Evolutionary conservation across 2,797 vertebrate genomes (phyloP).

Genomic region (Adrianichthys oophorus): DNA sequence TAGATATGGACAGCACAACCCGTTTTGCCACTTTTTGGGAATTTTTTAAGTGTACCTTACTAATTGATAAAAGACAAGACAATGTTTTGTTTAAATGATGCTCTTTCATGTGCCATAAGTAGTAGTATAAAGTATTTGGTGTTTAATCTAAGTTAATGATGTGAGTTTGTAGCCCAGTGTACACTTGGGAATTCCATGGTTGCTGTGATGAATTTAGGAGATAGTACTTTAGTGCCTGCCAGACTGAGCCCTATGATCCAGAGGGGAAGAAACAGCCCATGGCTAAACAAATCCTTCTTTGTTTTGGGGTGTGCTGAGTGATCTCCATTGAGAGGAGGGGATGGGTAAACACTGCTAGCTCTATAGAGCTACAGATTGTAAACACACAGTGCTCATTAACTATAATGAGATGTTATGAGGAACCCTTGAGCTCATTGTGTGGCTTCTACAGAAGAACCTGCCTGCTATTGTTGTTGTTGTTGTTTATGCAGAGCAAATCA

Average conservation of each 20-base stretch:
- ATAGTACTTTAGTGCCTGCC: slow-evolving; percentile 63
- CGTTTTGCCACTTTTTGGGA: slow-evolving; percentile 9
- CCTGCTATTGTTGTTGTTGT: slow-evolving; percentile 76
- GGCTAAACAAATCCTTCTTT: slow-evolving; percentile 79
- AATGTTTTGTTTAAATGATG: neutral
- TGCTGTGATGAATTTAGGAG: slow-evolving; percentile 65
- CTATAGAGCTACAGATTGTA: slow-evolving; percentile 79
- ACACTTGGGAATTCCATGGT: slow-evolving; percentile 64
- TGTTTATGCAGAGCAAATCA: slow-evolving; percentile 76
- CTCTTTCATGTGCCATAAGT: neutral
- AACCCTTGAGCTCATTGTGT: slow-evolving; percentile 79
- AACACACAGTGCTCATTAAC: slow-evolving; percentile 81
- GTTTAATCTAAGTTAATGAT: slow-evolving; percentile 61
- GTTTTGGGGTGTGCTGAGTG: slow-evolving; percentile 77
- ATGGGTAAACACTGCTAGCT: slow-evolving; percentile 78
- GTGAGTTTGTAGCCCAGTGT: slow-evolving; percentile 50
- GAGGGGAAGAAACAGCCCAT: slow-evolving; percentile 73
- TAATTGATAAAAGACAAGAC: slow-evolving; percentile 10
- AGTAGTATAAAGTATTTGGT: slow-evolving; percentile 32
- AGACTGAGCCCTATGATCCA: slow-evolving; percentile 73
- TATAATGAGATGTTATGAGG: slow-evolving; percentile 83
- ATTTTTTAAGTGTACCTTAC: slow-evolving; percentile 18
- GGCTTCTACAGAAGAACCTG: slow-evolving; percentile 73
- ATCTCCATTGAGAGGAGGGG: slow-evolving; percentile 78
- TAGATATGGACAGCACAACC: slow-evolving; percentile 24